These are phyloP conservation scores for Thereva unica DNA, from an alignment of 2,888 invertebrate genomes.

Conservation along the genomic window DNA sequence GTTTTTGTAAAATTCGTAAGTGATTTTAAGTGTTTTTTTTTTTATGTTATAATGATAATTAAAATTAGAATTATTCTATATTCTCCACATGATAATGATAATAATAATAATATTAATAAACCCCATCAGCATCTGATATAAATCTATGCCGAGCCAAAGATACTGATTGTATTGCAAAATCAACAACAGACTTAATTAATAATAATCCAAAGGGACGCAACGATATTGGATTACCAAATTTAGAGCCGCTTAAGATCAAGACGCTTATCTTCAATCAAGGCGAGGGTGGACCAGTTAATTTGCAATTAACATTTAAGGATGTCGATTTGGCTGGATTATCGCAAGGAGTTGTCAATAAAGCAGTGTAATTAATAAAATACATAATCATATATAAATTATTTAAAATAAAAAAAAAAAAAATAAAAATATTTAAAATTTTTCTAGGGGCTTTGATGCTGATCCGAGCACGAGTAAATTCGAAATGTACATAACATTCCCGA, in stretches of 20 bases:
- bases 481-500: slow-evolving; percentile 21
- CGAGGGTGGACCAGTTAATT: slow-evolving; percentile 6
- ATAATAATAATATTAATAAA: too few relatives aligned
- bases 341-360: neutral
- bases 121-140: slow-evolving; percentile 38
- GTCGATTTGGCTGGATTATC: slow-evolving; percentile 18
- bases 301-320: slow-evolving; percentile 34
- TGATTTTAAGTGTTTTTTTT: too few relatives aligned
- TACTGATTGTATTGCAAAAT: slow-evolving; percentile 35
- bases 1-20: too few relatives aligned
- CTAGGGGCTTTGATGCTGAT: slow-evolving; percentile 38
- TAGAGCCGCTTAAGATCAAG: slow-evolving; percentile 37
- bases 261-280: slow-evolving; percentile 9
- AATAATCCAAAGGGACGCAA: slow-evolving; percentile 39
- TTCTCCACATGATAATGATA: too few relatives aligned
- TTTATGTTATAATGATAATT: too few relatives aligned
- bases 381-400: too few relatives aligned
- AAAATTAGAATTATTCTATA: too few relatives aligned
- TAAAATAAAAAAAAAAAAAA: too few relatives aligned
- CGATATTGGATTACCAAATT: slow-evolving; percentile 28
- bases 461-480: slow-evolving; percentile 35
- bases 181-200: slow-evolving; percentile 38
- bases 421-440: slow-evolving; percentile 47
- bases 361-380: neutral
- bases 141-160: slow-evolving; percentile 40